Conservation (phyloP, 2,888 invertebrate genomes). For the Portevinia maculata region DNA sequence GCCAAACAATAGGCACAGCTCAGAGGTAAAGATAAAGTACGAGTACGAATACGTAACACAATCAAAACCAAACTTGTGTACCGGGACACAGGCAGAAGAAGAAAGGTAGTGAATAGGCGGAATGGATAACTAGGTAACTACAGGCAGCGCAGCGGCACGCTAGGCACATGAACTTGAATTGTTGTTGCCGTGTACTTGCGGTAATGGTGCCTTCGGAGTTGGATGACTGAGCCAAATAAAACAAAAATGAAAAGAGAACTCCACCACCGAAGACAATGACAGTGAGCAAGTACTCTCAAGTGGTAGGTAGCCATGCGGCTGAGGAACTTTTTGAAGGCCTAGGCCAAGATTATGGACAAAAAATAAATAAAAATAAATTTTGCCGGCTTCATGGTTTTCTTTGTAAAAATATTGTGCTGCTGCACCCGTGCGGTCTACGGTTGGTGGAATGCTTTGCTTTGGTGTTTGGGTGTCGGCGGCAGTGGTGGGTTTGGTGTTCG, state of each 20-base stretch:
- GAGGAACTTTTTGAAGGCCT: conserved; percentile 72
- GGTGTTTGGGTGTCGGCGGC: conserved; percentile 39
- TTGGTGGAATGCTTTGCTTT: conserved; percentile 8
- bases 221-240: conserved; percentile 61
- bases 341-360: conserved; percentile 73
- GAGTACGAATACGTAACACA: conserved; percentile 58
- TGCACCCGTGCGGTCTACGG: conserved; percentile 11
- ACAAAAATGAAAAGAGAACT: conserved; percentile 10
- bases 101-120: conserved; percentile 22
- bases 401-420: not conserved
- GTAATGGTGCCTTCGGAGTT: conserved; percentile 63
- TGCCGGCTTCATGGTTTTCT: conserved; percentile 59
- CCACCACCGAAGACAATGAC: conserved; percentile 63
- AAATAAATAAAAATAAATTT: conserved; percentile 46
- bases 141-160: conserved; percentile 62
- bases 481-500: conserved; percentile 35
- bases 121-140: conserved; percentile 62
- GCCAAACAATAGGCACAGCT: conserved; percentile 51
- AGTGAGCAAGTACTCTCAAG: conserved; percentile 61
- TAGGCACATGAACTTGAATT: conserved; percentile 74
- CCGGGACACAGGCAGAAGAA: not conserved
- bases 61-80: conserved; percentile 40
- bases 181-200: conserved; percentile 58
- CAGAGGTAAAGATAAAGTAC: conserved; percentile 48
- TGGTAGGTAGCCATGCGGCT: conserved; percentile 40